Evolutionary conservation across 2,113 vertebrate species (phyloP).

Genomic region (Podarcis cretensis): DNA sequence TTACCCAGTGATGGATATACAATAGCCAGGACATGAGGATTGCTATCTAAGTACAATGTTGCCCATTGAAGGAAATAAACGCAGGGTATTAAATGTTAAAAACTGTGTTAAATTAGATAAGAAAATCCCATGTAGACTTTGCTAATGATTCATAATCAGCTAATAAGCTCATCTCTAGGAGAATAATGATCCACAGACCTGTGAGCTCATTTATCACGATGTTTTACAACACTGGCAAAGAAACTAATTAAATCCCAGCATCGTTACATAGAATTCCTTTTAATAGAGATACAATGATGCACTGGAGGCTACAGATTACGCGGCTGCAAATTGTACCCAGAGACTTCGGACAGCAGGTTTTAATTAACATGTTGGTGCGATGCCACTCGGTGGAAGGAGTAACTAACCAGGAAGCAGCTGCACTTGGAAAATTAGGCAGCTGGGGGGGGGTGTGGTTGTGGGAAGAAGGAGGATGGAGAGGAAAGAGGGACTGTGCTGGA

Average conservation of each 20-base stretch:
- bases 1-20: neutral
- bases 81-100: constrained; percentile 80
- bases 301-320: constrained; percentile 91
- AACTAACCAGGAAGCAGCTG: constrained; percentile 73
- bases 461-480: neutral
- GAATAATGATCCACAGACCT: constrained; percentile 96
- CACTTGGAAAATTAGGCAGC: constrained; percentile 42
- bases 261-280: constrained; percentile 98
- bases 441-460: neutral
- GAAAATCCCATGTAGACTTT: constrained; percentile 86
- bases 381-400: constrained; percentile 83
- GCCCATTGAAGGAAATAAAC: constrained; percentile 74
- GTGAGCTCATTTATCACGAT: constrained; percentile 99
- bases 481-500: neutral
- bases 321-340: constrained; percentile 89
- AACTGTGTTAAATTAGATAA: constrained; percentile 84
- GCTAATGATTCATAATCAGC: constrained; percentile 94
- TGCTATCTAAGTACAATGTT: constrained; percentile 71
- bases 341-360: constrained; percentile 87
- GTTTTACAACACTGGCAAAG: constrained; percentile 97
- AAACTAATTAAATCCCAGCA: constrained; percentile 99
- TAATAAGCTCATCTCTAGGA: constrained; percentile 92
- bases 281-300: constrained; percentile 99
- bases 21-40: constrained; percentile 62
- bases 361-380: constrained; percentile 89